A percentile compares a stretch with the other conserved stretches of the same genome.
These are phyloP conservation scores for Rambutsinella grinnellia DNA, from an alignment of 2,888 invertebrate species.

Conservation along the genomic window DNA sequence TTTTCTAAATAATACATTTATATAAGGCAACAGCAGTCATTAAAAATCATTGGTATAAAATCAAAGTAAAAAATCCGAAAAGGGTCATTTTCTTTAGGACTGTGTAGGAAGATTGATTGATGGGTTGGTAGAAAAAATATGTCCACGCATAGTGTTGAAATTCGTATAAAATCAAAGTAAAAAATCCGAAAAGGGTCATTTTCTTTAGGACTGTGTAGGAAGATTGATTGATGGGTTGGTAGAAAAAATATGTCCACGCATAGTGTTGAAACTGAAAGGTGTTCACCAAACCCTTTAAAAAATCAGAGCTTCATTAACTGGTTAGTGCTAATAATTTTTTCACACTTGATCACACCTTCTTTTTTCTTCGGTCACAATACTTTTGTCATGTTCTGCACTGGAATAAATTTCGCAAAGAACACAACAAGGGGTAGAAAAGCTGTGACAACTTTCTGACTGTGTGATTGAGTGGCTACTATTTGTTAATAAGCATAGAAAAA, in stretches of 20 bases:
- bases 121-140: slow-evolving; percentile 41
- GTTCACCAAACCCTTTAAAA: slow-evolving; percentile 16
- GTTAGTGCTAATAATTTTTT: not conserved
- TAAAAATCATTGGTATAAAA: slow-evolving; percentile 47
- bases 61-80: slow-evolving; percentile 19
- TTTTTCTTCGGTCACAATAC: not conserved
- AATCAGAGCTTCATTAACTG: not conserved
- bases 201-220: slow-evolving; percentile 31
- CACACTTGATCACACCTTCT: slow-evolving; percentile 34
- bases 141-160: not conserved
- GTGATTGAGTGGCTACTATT: slow-evolving; percentile 42
- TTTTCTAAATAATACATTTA: too few species aligned
- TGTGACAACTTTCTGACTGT: slow-evolving; percentile 36
- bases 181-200: slow-evolving; percentile 30
- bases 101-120: slow-evolving; percentile 50
- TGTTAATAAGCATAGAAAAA: not conserved
- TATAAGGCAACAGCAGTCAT: too few species aligned
- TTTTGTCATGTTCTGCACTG: not conserved
- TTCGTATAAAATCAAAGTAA: slow-evolving; percentile 27
- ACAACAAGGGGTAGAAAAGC: slow-evolving; percentile 42
- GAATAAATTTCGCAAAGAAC: slow-evolving; percentile 18
- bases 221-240: slow-evolving; percentile 51
- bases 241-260: slow-evolving; percentile 6
- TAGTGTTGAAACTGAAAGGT: not conserved
- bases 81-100: slow-evolving; percentile 27